Conservation (phyloP, 2,888 invertebrate species). For the Ormyrus rosae region DNA sequence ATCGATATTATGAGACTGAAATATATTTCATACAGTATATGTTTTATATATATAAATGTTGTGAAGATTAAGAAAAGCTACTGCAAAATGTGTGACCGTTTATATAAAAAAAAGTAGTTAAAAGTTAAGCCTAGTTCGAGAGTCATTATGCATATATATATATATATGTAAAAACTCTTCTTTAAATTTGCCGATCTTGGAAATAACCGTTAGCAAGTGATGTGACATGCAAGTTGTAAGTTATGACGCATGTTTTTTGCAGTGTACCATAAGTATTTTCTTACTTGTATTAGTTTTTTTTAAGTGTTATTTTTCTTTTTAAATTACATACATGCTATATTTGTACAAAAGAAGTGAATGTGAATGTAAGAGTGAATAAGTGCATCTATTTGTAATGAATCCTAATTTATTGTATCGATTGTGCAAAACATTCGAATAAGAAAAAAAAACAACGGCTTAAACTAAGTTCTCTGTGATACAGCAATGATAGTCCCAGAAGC, state of each 20-base stretch:
- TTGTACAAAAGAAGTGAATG: constrained; percentile 51
- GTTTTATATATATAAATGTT: constrained; percentile 56
- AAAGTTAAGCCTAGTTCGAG: constrained; percentile 49
- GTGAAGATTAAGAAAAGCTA: constrained; percentile 53
- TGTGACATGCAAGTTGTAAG: constrained; percentile 45
- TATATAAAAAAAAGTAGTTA: constrained; percentile 41
- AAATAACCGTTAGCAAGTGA: constrained; percentile 49
- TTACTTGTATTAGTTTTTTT: constrained; percentile 70
- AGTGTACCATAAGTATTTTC: constrained; percentile 72
- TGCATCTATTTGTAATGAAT: constrained; percentile 66
- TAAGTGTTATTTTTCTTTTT: constrained; percentile 57
- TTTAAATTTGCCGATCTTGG: constrained; percentile 47
- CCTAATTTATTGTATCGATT: constrained; percentile 70
- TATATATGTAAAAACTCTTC: constrained; percentile 30
- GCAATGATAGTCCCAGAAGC: constrained; percentile 67
- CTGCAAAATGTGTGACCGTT: constrained; percentile 46
- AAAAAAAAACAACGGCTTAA: constrained; percentile 57
- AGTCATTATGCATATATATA: constrained; percentile 39
- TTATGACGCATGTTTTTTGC: constrained; percentile 56
- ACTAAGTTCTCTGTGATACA: constrained; percentile 74
- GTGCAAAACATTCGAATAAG: constrained; percentile 63
- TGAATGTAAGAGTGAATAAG: constrained; percentile 52
- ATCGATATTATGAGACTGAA: constrained; percentile 70
- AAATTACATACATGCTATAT: constrained; percentile 50
- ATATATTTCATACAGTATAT: constrained; percentile 58